Evolutionary conservation across 2,888 invertebrate genomes (phyloP).

Genomic region (Molorchus minor): DNA sequence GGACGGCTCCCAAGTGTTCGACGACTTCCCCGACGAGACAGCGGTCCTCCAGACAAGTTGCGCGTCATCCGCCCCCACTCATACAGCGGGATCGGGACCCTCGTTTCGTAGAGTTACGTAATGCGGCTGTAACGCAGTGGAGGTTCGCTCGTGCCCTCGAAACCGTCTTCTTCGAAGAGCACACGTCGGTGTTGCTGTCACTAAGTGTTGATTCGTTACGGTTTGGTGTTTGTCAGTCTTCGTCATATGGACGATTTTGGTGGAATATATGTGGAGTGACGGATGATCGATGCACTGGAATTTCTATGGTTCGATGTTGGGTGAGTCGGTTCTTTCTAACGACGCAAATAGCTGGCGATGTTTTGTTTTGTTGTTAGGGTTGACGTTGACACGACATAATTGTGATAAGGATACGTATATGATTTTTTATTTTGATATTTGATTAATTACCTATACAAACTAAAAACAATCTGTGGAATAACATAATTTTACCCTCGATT

Average conservation of each 20-base stretch:
- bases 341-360: constrained; percentile 11
- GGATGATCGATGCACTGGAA: constrained; percentile 14
- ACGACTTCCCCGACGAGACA: constrained; percentile 35
- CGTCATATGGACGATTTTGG: constrained; percentile 2
- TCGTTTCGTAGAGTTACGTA: constrained; percentile 49
- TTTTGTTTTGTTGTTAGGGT: constrained; percentile 20
- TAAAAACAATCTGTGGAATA: no score
- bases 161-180: constrained; percentile 34
- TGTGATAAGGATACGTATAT: no score
- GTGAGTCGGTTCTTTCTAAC: constrained; percentile 4
- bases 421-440: no score
- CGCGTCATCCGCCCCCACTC: constrained; percentile 44
- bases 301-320: background rate
- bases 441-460: no score
- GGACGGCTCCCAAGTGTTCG: constrained; percentile 37
- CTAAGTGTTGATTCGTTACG: constrained; percentile 13
- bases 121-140: constrained; percentile 43
- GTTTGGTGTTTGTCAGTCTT: constrained; percentile 1
- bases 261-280: background rate
- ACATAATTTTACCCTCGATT: no score
- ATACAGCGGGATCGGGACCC: constrained; percentile 28
- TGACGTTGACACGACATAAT: no score
- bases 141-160: constrained; percentile 36
- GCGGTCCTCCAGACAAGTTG: constrained; percentile 25
- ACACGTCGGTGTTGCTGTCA: constrained; percentile 20